Conservation (phyloP, 2,888 invertebrate species). For the Lamproptera curius region DNA sequence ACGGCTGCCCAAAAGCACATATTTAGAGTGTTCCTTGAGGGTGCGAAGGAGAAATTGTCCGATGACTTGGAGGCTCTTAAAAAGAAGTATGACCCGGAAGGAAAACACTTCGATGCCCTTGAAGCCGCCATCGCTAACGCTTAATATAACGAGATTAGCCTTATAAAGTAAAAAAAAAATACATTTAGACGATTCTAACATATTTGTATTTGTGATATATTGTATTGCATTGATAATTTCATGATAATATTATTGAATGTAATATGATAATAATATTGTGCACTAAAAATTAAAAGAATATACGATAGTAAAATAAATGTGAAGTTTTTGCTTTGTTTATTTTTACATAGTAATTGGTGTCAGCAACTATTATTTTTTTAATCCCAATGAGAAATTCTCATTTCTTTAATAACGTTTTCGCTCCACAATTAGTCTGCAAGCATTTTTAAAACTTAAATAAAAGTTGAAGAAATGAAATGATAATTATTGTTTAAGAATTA, state of each 20-base stretch:
- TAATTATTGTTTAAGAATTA: too few relatives aligned
- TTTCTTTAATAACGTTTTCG: too few relatives aligned
- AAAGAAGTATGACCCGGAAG: conserved; percentile 78
- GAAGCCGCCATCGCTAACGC: conserved; percentile 44
- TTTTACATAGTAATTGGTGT: too few relatives aligned
- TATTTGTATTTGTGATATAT: background rate
- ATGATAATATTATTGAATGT: background rate
- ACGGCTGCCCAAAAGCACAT: conserved; percentile 80
- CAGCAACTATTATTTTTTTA: too few relatives aligned
- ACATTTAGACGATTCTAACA: background rate
- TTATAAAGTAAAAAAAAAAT: background rate
- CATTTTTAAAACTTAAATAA: too few relatives aligned
- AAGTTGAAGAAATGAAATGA: too few relatives aligned
- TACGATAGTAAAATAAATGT: too few relatives aligned
- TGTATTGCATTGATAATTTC: too few relatives aligned
- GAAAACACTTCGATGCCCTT: conserved; percentile 72
- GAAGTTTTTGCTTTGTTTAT: too few relatives aligned
- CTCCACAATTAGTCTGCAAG: too few relatives aligned
- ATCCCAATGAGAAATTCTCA: too few relatives aligned
- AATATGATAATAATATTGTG: background rate
- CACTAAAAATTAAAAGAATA: background rate
- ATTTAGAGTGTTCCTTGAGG: conserved; percentile 77
- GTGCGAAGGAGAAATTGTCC: conserved; percentile 66
- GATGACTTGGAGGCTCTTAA: conserved; percentile 64
- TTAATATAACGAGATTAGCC: conserved; percentile 16